A percentile compares a stretch with the other conserved stretches of the same genome.
phyloP scores from a whole-genome alignment of 2,797 vertebrate genomes.

The Mus minutoides region DNA sequence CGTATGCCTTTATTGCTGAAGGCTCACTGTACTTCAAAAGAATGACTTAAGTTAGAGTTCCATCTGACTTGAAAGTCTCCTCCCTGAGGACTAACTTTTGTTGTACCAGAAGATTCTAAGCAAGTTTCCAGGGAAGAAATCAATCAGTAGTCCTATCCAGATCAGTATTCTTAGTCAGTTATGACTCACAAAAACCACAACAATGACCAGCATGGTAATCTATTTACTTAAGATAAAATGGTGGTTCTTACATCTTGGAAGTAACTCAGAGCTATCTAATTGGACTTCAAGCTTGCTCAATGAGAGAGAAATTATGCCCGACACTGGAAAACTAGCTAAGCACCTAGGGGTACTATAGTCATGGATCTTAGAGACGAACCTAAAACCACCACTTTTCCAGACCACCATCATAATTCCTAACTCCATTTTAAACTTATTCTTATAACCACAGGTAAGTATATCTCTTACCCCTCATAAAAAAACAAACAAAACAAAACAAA shows the following conservation, averaged over 20 bases:
- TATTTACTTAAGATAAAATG: not conserved
- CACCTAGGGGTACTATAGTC: not conserved
- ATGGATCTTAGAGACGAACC: not conserved
- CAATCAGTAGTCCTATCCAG: not conserved
- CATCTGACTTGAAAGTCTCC: not conserved
- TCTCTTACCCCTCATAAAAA: not conserved
- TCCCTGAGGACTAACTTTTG: not conserved
- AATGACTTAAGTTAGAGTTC: not conserved
- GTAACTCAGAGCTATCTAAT: not conserved
- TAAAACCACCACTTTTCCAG: not conserved
- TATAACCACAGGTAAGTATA: not conserved
- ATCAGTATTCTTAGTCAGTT: not conserved
- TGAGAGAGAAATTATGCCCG: not conserved
- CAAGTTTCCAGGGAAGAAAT: not conserved
- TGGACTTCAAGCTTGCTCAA: not conserved
- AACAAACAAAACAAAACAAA: no score
- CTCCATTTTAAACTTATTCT: not conserved
- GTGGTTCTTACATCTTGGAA: not conserved
- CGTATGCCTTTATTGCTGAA: not conserved
- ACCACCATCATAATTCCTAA: not conserved
- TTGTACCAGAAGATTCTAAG: not conserved
- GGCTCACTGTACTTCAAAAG: not conserved
- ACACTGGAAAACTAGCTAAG: not conserved
- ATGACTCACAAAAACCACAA: not conserved
- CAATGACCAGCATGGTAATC: not conserved